A percentile compares a stretch with the other conserved stretches of the same genome.
phyloP scores from a whole-genome alignment of 2,113 vertebrate species.

The Scalopus aquaticus region DNA sequence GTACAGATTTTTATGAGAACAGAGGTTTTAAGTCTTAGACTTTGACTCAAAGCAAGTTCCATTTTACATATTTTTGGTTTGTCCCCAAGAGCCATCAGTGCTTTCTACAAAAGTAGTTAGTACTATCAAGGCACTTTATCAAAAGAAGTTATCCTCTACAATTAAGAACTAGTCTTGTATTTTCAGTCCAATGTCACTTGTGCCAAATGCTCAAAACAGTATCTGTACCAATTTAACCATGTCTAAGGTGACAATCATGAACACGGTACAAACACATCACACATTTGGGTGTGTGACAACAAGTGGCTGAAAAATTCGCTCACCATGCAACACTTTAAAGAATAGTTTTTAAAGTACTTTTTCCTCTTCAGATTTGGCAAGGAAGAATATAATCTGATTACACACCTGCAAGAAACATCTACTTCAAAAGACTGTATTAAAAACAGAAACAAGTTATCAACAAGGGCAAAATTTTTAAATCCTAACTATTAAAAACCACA shows the following conservation, averaged over 20 bases:
- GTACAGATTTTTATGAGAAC: not conserved
- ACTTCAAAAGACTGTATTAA: not conserved
- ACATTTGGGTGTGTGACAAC: not conserved
- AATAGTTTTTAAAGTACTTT: not conserved
- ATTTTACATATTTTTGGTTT: not conserved
- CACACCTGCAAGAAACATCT: slow-evolving; percentile 8
- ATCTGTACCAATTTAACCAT: not conserved
- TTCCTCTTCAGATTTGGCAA: not conserved
- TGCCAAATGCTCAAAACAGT: not conserved
- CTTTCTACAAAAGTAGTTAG: not conserved
- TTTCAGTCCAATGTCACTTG: slow-evolving; percentile 31
- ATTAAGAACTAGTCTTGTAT: not conserved
- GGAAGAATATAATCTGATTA: not conserved
- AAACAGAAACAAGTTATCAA: not conserved
- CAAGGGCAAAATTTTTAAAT: not conserved
- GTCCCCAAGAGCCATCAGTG: not conserved
- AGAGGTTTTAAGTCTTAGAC: not conserved
- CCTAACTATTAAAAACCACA: not conserved
- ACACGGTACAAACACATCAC: not conserved
- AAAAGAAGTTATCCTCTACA: slow-evolving; percentile 16
- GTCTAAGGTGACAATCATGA: not conserved
- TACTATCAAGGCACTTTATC: not conserved
- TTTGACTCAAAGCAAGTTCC: slow-evolving; percentile 20
- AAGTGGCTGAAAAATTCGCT: slow-evolving; percentile 20
- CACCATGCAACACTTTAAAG: not conserved